These are phyloP conservation scores for Incurvaria masculella DNA, from an alignment of 2,888 invertebrate genomes.

Conservation along the genomic window DNA sequence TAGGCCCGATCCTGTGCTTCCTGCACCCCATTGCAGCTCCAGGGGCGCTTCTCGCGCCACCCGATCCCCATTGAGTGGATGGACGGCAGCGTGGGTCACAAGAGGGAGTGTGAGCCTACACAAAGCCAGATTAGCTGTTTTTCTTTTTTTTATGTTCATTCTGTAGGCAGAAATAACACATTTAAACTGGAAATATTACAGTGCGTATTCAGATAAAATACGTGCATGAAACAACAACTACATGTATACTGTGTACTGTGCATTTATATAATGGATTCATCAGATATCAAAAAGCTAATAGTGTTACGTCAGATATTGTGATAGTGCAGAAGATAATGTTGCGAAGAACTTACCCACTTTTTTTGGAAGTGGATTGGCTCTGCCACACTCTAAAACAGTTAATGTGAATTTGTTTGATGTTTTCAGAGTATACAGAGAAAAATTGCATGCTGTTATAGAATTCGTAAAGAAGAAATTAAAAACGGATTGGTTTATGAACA, in stretches of 20 bases:
- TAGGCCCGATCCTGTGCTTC: no score
- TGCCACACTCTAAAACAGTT: conserved; percentile 49
- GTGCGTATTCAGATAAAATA: background rate
- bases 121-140: background rate
- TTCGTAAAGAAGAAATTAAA: background rate
- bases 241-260: background rate
- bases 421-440: no score
- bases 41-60: no score
- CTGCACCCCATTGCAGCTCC: no score
- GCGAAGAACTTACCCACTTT: conserved; percentile 42
- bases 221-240: background rate
- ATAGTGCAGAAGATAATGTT: background rate
- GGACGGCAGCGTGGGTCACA: no score
- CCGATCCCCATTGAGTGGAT: no score
- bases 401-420: conserved; percentile 20
- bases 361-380: conserved; percentile 50
- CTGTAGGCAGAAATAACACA: background rate
- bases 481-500: no score
- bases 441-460: background rate
- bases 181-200: background rate
- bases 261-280: background rate
- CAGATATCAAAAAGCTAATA: background rate
- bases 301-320: background rate
- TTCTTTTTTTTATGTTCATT: background rate
- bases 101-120: no score